These are phyloP conservation scores for Telmatherina bonti DNA, from an alignment of 2,797 vertebrate genomes.

Conservation along the genomic window DNA sequence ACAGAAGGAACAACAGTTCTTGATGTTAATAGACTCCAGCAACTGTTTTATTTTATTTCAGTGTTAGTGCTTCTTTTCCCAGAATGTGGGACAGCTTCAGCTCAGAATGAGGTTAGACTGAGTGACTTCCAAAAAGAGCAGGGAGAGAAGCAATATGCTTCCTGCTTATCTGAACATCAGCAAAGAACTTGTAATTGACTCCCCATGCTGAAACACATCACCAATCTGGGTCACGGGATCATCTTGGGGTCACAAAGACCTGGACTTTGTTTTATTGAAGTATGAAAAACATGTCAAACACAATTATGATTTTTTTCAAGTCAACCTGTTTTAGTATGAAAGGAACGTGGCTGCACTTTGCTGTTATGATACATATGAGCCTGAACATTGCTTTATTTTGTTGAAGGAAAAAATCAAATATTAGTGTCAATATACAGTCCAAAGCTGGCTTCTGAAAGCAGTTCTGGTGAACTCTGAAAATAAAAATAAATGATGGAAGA, in stretches of 20 bases:
- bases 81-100: slow-evolving; percentile 56
- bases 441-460: neutral
- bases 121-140: slow-evolving; percentile 43
- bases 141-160: slow-evolving; percentile 3
- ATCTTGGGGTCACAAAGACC: slow-evolving; percentile 33
- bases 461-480: neutral
- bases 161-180: slow-evolving; percentile 58
- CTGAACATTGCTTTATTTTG: neutral
- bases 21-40: slow-evolving; percentile 63
- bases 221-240: slow-evolving; percentile 58
- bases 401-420: neutral
- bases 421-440: neutral
- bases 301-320: slow-evolving; percentile 32
- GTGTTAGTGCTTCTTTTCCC: slow-evolving; percentile 46
- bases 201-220: slow-evolving; percentile 44
- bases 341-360: neutral
- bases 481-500: neutral
- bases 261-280: slow-evolving; percentile 44
- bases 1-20: slow-evolving; percentile 27
- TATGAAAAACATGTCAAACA: slow-evolving; percentile 61
- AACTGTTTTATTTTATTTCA: slow-evolving; percentile 31
- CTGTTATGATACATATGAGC: neutral
- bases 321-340: slow-evolving; percentile 31
- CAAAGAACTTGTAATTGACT: slow-evolving; percentile 47
- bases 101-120: slow-evolving; percentile 39